Conservation (phyloP, 2,113 vertebrate genomes). For the Cryptomyrus ogoouensis region DNA sequence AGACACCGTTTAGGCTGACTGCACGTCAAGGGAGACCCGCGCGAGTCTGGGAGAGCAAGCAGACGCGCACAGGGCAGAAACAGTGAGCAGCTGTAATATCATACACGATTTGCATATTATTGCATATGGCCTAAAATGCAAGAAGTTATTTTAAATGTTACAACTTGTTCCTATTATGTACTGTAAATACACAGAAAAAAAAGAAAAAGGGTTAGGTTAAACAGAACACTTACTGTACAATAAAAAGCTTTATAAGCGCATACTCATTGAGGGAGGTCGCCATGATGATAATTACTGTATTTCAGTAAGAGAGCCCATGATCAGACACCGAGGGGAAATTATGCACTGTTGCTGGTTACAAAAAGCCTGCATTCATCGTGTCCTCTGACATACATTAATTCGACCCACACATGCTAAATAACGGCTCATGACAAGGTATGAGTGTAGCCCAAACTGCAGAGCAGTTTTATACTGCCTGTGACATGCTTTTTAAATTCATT, state of each 20-base stretch:
- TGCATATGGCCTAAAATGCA: neutral
- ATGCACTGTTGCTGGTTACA: neutral
- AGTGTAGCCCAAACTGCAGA: neutral
- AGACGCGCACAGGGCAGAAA: neutral
- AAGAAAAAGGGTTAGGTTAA: neutral
- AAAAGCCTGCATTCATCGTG: neutral
- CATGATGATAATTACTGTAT: neutral
- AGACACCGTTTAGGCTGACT: neutral
- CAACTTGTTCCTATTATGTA: neutral
- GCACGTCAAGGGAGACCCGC: neutral
- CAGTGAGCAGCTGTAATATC: neutral
- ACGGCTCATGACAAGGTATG: neutral
- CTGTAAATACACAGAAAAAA: neutral
- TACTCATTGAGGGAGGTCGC: neutral
- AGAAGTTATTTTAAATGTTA: neutral
- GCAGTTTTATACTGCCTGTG: neutral
- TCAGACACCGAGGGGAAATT: neutral
- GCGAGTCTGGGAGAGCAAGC: neutral
- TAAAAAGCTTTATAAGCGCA: neutral
- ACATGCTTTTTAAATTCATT: neutral
- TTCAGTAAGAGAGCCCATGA: neutral
- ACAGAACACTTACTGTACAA: neutral
- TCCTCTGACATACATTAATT: neutral
- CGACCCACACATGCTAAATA: neutral
- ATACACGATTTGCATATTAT: neutral